Base-by-base conservation (phyloP, 2,797 vertebrate genomes). In the Gallinago nigripennis region DNA sequence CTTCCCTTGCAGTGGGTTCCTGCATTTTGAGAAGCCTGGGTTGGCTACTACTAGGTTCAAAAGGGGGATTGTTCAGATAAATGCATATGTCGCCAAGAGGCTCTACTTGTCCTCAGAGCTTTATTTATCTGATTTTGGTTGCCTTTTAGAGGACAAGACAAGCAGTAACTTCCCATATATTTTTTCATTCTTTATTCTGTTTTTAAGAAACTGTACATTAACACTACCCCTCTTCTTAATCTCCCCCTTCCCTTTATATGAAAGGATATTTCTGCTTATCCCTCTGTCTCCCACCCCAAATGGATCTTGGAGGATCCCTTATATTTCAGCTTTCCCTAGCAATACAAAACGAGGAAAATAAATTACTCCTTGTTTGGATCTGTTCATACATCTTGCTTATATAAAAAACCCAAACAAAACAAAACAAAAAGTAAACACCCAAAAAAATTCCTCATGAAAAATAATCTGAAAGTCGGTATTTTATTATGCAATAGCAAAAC, bases 1-100 rank as follows among this genome's bases (percentile, higher is more conserved):
- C 66, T 16, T 63, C 37, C 37, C 15, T 12, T 6, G 1, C 5
- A 16, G 0, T 19, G 17, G 7, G 79, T 39, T 75, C 28, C 19
- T 35, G 39, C 16, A 16, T n/a, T 77, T 39, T 77, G 30, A 72
- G 30, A 80, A 60, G 41, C 21, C 20, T 69, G 12, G 31, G 27
- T 24, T 87, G 13, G 39, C 57, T 46, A 23, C 8, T 46, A 31
- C 8, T 23, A 28, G 0, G 3, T 64, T 79, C 33, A 24, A 58
- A 86, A 78, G 4, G 24, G 23, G 4, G 24, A 69, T 48, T 18
- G 18, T 43, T 77, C 18, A 21, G 33, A 15, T 19, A 70, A 86
- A 35, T 5, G 25, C n/a, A n/a, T n/a, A n/a, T n/a, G n/a, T n/a
- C n/a, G n/a, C 17, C 77, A 33, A 16, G 77, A 81, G 31, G 31